Evolutionary conservation across 2,797 vertebrate species (phyloP), one percentile per base, ranked within the genome.

Genomic region (Rhinophrynus dorsalis): DNA sequence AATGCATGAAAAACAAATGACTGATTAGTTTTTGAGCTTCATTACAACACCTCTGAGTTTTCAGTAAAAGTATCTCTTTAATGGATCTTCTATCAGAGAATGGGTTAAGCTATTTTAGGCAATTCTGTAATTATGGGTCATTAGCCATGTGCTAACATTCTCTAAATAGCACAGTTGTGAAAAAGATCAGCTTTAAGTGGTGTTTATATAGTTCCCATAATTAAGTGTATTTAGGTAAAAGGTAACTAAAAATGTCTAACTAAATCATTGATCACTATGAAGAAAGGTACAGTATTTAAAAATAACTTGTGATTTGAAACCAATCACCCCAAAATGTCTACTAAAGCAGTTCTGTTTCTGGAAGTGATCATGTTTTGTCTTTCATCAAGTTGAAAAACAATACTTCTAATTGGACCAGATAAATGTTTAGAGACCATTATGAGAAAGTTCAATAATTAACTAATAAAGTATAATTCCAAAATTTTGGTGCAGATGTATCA

Each of bases 111-210:
- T 12, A 38, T 44, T 35, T 40, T n/a, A 15, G 23, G 29, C 51
- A 58, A 48, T 58, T 68, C 18, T 50, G 37, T 18, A 45, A 61
- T 69, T 69, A 52, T 11, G 13, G 44, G 10, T 54, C 57, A 69
- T 61, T 69, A 69, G 35, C 47, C 67, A 69, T 69, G 29, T 69
- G 67, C 37, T 61, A 61, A 26, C 57, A 45, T 44, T 69, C 50
- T 12, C 20, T n/a, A 27, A 45, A 61, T 50, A 21, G 17, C 50
- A 29, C 27, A 18, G 18, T 42, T 66, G 37, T 44, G 26, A 51
- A 54, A 23, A 29, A 66, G 50, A 66, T 55, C 63, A 23, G 35
- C 26, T n/a, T 27, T 32, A 66, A 66, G 63, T 66, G 38, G 37
- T 55, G 50, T 66, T 66, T 66, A 42, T 55, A 32, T 52, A 55